Evolutionary conservation across 2,797 vertebrate species (phyloP), one percentile per base, ranked within the genome.

Genomic region (Sternotherus odoratus): DNA sequence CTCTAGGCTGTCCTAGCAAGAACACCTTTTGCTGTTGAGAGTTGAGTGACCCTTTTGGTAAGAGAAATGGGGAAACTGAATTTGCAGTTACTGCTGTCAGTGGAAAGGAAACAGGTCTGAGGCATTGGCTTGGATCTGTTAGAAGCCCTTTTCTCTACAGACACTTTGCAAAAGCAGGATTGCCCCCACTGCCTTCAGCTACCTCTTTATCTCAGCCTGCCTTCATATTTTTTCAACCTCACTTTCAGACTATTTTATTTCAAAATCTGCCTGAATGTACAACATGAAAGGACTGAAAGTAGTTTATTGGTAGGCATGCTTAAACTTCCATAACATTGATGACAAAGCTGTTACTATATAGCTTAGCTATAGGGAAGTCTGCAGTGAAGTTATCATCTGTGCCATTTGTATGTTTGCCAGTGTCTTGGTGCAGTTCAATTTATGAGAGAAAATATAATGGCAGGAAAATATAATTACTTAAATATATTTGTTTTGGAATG

Each of bases 401-500:
- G 74, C 77, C 66, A 2, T 36, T 72, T 90, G 30, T 74, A 10
- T 85, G 48, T 86, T 56, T 82, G 51, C 26, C 83, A 21, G 69
- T 74, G 56, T 46, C 85, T 92, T 30, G 48, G 36, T 83, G 48
- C 46, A 15, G 12, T 80, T 82, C 63, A 78, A 63, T 87, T 33
- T 57, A 83, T 89, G 24, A 24, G 49, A 3, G 21, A 77, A 63
- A 85, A 80, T 54, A 16, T 82, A 10, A 10, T 72, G 7, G 46
- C 86, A 81, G 72, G 43, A 57, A 79, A 6, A 60, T 28, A 87
- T 80, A 4, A 77, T 11, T 30, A 33, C 88, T 91, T 11, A 46
- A 8, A 54, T 57, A 19, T 69, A 8, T 88, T 96, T 91, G 43
- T 94, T 8, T 83, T 93, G 43, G 72, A 33, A 79, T 90, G 50